Percentiles rank a stretch among this genome's conserved stretches.
phyloP scores from a whole-genome alignment of 2,888 invertebrate species.

The Hermaeophaga mercurialis region DNA sequence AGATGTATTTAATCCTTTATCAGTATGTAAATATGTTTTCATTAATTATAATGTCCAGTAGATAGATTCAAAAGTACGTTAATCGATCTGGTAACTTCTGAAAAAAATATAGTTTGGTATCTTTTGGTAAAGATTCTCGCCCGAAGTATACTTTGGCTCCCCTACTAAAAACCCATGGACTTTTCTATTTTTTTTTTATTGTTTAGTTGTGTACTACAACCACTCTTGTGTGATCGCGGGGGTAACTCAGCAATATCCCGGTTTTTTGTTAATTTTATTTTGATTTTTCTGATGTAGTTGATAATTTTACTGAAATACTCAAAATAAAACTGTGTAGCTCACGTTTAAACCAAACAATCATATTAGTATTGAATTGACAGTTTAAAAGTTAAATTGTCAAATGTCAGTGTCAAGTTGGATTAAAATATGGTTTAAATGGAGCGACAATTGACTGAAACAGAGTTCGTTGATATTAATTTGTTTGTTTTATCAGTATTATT shows the following conservation, averaged over 20 bases:
- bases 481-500: slow-evolving; percentile 14
- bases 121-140: neutral
- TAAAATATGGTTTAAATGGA: neutral
- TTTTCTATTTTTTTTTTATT: slow-evolving; percentile 16
- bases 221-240: slow-evolving; percentile 55
- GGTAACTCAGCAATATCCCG: slow-evolving; percentile 38
- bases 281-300: slow-evolving; percentile 27
- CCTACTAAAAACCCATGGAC: neutral
- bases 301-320: slow-evolving; percentile 26
- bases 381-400: no score
- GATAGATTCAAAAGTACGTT: no score
- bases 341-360: slow-evolving; percentile 5
- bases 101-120: no score
- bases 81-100: no score
- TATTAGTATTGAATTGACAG: no score
- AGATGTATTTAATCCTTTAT: no score
- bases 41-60: no score
- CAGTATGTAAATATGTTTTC: no score
- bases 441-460: neutral
- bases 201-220: slow-evolving; percentile 39
- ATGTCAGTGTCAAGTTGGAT: no score
- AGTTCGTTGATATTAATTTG: slow-evolving; percentile 11
- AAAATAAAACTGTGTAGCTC: neutral
- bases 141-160: neutral
- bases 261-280: no score